Evolutionary conservation across 53 echinoderm and acorn worm species (phyloP), one percentile per base, ranked within the genome.

Genomic region (Echinometra lucunter): DNA sequence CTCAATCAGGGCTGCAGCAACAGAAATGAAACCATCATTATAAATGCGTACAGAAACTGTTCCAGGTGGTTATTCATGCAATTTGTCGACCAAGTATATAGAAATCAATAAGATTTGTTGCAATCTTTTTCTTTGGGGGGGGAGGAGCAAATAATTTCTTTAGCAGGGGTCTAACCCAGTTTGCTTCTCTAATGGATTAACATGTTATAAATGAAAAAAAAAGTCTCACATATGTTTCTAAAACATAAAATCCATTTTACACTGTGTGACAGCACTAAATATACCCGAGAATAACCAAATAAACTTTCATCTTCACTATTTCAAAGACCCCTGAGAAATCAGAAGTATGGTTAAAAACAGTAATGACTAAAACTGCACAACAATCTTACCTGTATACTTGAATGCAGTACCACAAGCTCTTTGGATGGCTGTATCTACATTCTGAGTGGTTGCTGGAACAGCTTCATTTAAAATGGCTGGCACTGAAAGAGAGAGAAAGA

Each of bases 371-470:
- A 83, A 85, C 28, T 1, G n/a, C 2, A 18, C 45, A 25, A 85
- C 37, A 37, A 45, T 37, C 70, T 95, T 95, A 99, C 99, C 98
- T 96, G 98, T 99, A 88, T 99, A 98, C 44, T 95, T 97, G 87
- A 99, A 99, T 34, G 98, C 98, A 78, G 96, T 96, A 27, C 96
- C 95, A 88, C 98, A 98, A 9, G 97, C 95, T 66, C 96, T 95
- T 91, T 98, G 99, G 40, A 97, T 98, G 56, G 97, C 99, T 57
- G 92, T 92, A 56, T 99, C 99, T 8, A 99, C 99, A 96, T 98
- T 99, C 98, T 99, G 99, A 34, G 99, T 99, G 12, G 99, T 99
- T n/a, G 99, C 99, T 88, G 99, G 99, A 25, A 99, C 97, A 6
- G 99, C 99, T 89, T 99, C 99, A 92, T 99, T 99, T 82, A 99